A percentile compares a stretch with the other conserved stretches of the same genome.
phyloP scores from a whole-genome alignment of 1,140 invertebrate species.

The Venturia canescens region DNA sequence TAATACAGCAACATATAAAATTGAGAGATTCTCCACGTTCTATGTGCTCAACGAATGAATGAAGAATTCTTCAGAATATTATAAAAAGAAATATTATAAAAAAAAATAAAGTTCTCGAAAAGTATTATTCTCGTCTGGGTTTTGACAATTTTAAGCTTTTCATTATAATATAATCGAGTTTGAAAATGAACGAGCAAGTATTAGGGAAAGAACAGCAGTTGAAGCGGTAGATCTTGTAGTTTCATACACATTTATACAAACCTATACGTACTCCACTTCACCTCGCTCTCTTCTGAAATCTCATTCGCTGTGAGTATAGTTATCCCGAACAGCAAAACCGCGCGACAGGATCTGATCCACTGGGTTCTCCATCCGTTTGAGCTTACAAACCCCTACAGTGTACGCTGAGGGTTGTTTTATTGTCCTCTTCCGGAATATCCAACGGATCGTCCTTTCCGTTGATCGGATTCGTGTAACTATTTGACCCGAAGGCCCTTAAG shows the following conservation, averaged over 20 bases:
- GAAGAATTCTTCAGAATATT: constrained; percentile 20
- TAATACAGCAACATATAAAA: constrained; percentile 75
- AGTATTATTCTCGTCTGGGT: no score
- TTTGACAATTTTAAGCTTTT: no score
- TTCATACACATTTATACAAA: no score
- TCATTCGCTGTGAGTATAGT: constrained; percentile 57
- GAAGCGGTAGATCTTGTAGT: constrained; percentile 65
- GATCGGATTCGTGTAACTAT: constrained; percentile 47
- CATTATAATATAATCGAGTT: no score
- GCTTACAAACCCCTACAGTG: constrained; percentile 1
- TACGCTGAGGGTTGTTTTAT: constrained; percentile 65
- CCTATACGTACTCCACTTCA: no score
- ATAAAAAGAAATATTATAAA: neutral
- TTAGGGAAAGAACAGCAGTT: no score
- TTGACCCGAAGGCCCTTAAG: constrained; percentile 1
- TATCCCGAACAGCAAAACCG: neutral
- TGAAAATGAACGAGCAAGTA: constrained; percentile 65
- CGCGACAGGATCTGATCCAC: neutral
- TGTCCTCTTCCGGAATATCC: constrained; percentile 66
- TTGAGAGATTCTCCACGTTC: constrained; percentile 65
- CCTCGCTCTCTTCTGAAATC: constrained; percentile 56
- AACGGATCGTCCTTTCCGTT: constrained; percentile 58
- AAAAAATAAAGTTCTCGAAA: neutral
- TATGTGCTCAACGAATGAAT: constrained; percentile 64
- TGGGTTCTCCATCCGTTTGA: neutral